Evolutionary conservation across 1,140 invertebrate genomes (phyloP), one percentile per base, ranked within the genome.

Genomic region (Phocides pigmalion): DNA sequence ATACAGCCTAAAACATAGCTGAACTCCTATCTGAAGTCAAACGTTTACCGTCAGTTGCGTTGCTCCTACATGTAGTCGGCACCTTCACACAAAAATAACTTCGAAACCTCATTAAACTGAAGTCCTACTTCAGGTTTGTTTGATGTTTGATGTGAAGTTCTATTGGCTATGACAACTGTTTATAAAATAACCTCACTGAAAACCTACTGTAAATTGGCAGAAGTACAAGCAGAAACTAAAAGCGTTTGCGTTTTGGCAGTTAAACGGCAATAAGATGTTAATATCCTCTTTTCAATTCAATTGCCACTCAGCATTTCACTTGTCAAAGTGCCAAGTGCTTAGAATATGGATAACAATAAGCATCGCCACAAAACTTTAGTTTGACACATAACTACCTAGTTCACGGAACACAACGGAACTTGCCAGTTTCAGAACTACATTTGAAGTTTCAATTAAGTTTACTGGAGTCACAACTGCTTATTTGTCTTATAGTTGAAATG

Each of bases 301-400:
- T 56, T 22, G 19, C 17, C 37, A 51, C 49, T 51, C 16, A 42
- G 20, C 25, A 25, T 6, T n/a, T 35, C 12, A 42, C 37, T 56
- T 56, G 51, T 56, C 51, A 56, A 25, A 25, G 12, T 56, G 51
- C 51, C 51, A 56, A 19, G 14, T 28, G 51, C 51, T 54, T 41
- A 53, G 50, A 53, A 53, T 47, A 11, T 46, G 42, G 42, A 19
- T 47, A 47, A 47, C 44, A 47, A 22, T 47, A 47, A n/a, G 44
- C 44, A 14, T 12, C 22, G 44, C 5, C 9, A 28, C 44, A 22
- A 12, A n/a, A 47, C 44, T 47, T 20, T 12, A 47, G 19, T 47
- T 47, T 20, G 44, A 47, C 44, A 12, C 44, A n/a, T 42, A 15
- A 42, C 19, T 20, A 22, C 15, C 11, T 16, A 47, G 3, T 47